A percentile compares a stretch with the other conserved stretches of the same genome.
Conservation (phyloP, 2,113 vertebrate species). For the Plecturocebus donacophilus region DNA sequence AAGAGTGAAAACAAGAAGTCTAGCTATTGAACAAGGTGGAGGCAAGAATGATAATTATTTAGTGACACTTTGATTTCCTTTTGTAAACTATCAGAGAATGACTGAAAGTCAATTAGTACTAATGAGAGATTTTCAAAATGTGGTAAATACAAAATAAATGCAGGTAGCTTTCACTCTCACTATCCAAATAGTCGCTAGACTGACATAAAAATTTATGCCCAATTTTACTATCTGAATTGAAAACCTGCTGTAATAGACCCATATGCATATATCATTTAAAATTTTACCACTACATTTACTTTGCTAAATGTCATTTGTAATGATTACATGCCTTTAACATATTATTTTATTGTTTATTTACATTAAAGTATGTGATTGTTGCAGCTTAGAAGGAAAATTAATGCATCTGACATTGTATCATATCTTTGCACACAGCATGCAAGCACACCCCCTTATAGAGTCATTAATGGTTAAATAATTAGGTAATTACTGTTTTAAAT, state of each 20-base stretch:
- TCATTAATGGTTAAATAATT: background rate
- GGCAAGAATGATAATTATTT: background rate
- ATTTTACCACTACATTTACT: background rate
- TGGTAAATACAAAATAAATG: constrained; percentile 30
- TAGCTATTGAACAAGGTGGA: background rate
- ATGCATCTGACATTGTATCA: background rate
- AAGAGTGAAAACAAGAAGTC: background rate
- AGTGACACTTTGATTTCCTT: background rate
- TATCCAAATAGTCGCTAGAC: background rate
- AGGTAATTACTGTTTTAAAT: background rate
- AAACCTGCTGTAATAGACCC: background rate
- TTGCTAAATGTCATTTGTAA: constrained; percentile 19
- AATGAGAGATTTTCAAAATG: background rate
- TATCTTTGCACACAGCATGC: background rate
- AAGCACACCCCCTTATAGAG: background rate
- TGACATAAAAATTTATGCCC: background rate
- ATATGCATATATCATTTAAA: background rate
- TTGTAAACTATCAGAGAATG: background rate
- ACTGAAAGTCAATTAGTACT: background rate
- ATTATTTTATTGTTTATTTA: constrained; percentile 40
- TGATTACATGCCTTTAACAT: background rate
- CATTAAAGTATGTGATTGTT: background rate
- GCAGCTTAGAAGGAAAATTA: background rate
- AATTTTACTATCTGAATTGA: background rate
- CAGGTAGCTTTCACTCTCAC: background rate